Base-by-base conservation (phyloP, 2,888 invertebrate species). In the Exocentrus adspersus region DNA sequence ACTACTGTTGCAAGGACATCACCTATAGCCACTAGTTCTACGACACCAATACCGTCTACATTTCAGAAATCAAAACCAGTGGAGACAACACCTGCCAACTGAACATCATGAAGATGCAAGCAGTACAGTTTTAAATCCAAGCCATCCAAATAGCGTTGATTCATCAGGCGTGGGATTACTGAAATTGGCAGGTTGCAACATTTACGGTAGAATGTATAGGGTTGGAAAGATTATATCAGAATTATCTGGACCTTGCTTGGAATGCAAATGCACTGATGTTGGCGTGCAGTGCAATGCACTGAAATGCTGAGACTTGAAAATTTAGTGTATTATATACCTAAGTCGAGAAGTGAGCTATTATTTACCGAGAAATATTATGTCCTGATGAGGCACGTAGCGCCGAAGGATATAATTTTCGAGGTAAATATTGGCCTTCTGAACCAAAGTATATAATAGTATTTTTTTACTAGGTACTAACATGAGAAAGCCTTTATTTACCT, bases 171-270 rank as follows among this genome's bases (percentile, higher is more conserved):
- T 86, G 10, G 89, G 90, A 30, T 81, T 90, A 53, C 82, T 92
- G 45, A 94, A 93, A 81, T 80, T 94, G 66, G 93, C 93, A 9
- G 94, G 94, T 0, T 95, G 95, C 79, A 95, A 95, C 82, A 94
- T 95, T 74, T 94, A 94, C 77, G 95, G 95, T 4, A 86, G 91
- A 68, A 94, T 94, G 92, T 94, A 94, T 81, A 86, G 91, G 19
- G 92, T 94, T 7, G 93, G 92, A 2, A 86, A 90, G 75, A 90
- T 93, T 71, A 94, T 95, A 73, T 87, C 90, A 1, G 94, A 95
- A 83, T 83, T 95, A 65, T 93, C 94, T 4, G 89, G 89, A 61
- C 88, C 91, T 10, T 95, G 95, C 81, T 87, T 90, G 71, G 92
- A 92, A 82, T 95, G 95, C 82, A 90, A 90, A 83, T 95, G 95